Conservation (phyloP, 2,797 vertebrate species). For the Lemur catta region DNA sequence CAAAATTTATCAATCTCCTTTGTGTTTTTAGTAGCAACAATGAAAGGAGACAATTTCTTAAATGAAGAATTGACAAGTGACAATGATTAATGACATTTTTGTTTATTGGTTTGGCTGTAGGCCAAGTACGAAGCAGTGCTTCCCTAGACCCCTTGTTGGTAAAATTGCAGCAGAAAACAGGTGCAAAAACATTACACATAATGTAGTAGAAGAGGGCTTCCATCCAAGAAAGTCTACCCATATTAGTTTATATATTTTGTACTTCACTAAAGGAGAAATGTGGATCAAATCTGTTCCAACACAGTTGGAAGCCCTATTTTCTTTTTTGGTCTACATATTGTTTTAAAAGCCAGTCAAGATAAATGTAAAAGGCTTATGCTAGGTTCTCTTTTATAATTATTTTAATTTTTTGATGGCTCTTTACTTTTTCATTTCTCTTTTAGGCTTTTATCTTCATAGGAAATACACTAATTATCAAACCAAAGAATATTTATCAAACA, state of each 20-base stretch:
- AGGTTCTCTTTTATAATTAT: constrained; percentile 38
- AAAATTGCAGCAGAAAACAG: constrained; percentile 74
- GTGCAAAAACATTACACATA: constrained; percentile 63
- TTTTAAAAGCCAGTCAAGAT: constrained; percentile 41
- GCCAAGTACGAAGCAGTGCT: constrained; percentile 55
- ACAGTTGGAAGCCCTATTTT: constrained; percentile 35
- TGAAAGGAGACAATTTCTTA: constrained; percentile 75
- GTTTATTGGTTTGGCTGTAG: constrained; percentile 65
- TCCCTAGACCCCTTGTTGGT: constrained; percentile 61
- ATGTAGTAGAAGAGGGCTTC: constrained; percentile 58
- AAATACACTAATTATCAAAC: constrained; percentile 15
- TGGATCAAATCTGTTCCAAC: constrained; percentile 49
- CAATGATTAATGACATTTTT: constrained; percentile 79
- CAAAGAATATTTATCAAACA: background rate
- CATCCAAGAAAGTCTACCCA: constrained; percentile 63
- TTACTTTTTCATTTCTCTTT: constrained; percentile 25
- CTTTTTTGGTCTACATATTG: constrained; percentile 22
- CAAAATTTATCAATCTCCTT: constrained; percentile 69
- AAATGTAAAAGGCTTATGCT: constrained; percentile 34
- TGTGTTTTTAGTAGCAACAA: constrained; percentile 71
- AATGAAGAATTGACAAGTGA: constrained; percentile 75
- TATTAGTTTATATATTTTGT: constrained; percentile 40
- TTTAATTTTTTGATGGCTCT: background rate
- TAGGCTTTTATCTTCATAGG: background rate
- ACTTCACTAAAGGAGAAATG: constrained; percentile 51